phyloP scores from a whole-genome alignment of 35 echinoderm and acorn worm species.

The Apostichopus parvimensis region DNA sequence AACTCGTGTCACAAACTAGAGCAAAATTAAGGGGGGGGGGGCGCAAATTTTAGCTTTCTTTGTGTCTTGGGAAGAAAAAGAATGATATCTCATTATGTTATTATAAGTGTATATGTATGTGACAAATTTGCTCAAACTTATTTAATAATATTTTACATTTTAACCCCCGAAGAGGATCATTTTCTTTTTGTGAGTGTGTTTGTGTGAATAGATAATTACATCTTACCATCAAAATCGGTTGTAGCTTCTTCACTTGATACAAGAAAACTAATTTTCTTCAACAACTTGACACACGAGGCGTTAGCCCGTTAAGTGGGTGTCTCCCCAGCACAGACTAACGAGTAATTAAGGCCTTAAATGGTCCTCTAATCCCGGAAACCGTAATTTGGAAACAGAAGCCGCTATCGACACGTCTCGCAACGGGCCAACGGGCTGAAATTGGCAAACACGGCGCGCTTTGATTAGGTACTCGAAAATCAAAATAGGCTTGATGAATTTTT shows the following conservation, averaged over 20 bases:
- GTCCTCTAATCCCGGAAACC: background rate
- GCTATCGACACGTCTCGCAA: slow-evolving; percentile 1
- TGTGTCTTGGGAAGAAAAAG: too few relatives aligned
- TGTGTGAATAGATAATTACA: background rate
- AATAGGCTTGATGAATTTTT: slow-evolving; percentile 18
- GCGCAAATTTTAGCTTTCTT: too few relatives aligned
- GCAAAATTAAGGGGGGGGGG: too few relatives aligned
- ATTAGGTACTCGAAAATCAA: slow-evolving; percentile 7
- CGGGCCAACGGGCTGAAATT: slow-evolving; percentile 10
- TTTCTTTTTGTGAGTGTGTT: background rate
- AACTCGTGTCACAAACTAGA: too few relatives aligned
- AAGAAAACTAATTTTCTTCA: slow-evolving; percentile 15
- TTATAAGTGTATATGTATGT: background rate
- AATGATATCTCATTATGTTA: too few relatives aligned
- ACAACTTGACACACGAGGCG: slow-evolving; percentile 7
- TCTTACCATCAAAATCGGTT: background rate
- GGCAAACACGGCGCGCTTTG: background rate
- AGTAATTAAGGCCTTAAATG: slow-evolving; percentile 18
- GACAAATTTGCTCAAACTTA: background rate
- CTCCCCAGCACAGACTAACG: slow-evolving; percentile 1
- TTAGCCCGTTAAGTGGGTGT: background rate
- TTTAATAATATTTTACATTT: background rate
- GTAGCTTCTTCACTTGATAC: background rate
- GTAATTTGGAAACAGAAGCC: background rate
- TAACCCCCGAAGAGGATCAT: too few relatives aligned